Percentiles rank a stretch among this genome's conserved stretches.
These are phyloP conservation scores for Catocala sponsa DNA, from an alignment of 2,888 invertebrate species.

Conservation along the genomic window DNA sequence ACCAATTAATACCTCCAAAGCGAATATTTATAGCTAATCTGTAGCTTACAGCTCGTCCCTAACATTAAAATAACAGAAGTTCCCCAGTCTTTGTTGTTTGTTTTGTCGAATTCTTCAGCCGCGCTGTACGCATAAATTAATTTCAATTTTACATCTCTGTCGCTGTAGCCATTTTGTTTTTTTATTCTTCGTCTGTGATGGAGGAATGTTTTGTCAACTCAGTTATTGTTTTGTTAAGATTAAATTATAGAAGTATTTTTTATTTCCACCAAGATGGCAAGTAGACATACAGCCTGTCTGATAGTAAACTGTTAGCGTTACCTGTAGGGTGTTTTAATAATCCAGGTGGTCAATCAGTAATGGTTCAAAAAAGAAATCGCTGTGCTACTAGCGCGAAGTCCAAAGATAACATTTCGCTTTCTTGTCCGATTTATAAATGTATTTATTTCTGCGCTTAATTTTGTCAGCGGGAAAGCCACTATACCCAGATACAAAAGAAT, in stretches of 20 bases:
- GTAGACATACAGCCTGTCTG: no score
- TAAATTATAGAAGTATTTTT: conserved; percentile 14
- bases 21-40: conserved; percentile 13
- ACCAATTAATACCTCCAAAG: not conserved
- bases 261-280: no score
- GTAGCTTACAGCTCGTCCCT: conserved; percentile 12
- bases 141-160: conserved; percentile 62
- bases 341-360: no score
- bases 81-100: conserved; percentile 73
- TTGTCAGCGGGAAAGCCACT: no score
- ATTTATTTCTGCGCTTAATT: no score
- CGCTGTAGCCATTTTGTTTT: conserved; percentile 47
- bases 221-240: conserved; percentile 37
- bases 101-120: conserved; percentile 68
- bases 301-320: no score
- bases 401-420: no score
- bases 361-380: no score
- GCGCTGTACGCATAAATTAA: conserved; percentile 71
- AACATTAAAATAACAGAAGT: conserved; percentile 60
- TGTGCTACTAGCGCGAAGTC: no score
- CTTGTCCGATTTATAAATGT: no score
- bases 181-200: conserved; percentile 43
- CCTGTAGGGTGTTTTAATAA: no score
- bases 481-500: no score
- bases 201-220: conserved; percentile 63